Evolutionary conservation across 2,113 vertebrate genomes (phyloP), one percentile per base, ranked within the genome.

Genomic region (Thalassarche chlororhynchos): DNA sequence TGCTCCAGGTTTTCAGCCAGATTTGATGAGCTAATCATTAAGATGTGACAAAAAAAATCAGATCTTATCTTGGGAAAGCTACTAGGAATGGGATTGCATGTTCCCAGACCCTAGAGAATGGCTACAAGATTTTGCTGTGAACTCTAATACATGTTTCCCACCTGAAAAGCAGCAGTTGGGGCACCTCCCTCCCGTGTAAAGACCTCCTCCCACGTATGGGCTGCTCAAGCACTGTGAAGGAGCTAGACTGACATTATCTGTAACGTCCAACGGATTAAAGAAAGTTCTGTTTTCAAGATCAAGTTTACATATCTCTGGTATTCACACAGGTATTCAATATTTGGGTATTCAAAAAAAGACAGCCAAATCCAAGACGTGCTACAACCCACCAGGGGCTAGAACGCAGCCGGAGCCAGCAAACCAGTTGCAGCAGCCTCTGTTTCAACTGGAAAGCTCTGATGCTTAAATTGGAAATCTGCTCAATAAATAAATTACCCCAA

Each of bases 181-280:
- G 19, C 24, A 42, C 14, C 9, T 38, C 23, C 17, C 23, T 36
- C 21, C 18, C n/a, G 57, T 0, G 0, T 12, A 6, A 58, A 81
- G 28, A 58, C 21, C 44, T 42, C 31, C 19, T 38, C 34, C 38
- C 29, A 60, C 2, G 0, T 14, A 44, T 1, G 15, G 69, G 62
- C 24, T 62, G 34, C 24, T 47, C 7, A 2, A 62, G 47, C 9
- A 28, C 31, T 5, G 19, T 17, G 36, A 31, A 49, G 49, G 47
- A 68, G 40, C 31, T 19, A 10, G 25, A 61, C 32, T 32, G 52
- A 38, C 31, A 6, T 31, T 12, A 32, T 20, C 64, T 28, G 38
- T 13, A 36, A 24, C 1, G 9, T 17, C 38, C 60, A 36, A 8
- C 2, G 42, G 40, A 72, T 14, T 42, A 29, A 55, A 62, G 12